phyloP scores from a whole-genome alignment of 2,888 invertebrate genomes.

The Aspidiotus rigidus region DNA sequence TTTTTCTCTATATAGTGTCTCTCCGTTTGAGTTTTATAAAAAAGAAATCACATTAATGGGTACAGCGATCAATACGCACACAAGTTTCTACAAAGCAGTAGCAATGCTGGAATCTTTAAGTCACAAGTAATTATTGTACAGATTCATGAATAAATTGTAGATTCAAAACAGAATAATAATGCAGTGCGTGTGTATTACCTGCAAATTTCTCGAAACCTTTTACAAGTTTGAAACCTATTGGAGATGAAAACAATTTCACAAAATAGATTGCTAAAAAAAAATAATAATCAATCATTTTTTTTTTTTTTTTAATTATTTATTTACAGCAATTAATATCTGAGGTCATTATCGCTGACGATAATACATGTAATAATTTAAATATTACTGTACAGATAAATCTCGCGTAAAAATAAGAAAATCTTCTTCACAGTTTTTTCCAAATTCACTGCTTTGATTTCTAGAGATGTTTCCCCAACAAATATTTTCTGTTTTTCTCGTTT shows the following conservation, averaged over 20 bases:
- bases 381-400: too few species aligned
- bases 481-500: too few species aligned
- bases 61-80: conserved; percentile 56
- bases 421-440: too few species aligned
- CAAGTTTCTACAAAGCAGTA: conserved; percentile 55
- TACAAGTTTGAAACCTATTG: not conserved
- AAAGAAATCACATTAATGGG: conserved; percentile 58
- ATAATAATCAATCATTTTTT: too few species aligned
- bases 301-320: too few species aligned
- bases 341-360: too few species aligned
- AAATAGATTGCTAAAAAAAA: not conserved
- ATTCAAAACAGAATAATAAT: not conserved
- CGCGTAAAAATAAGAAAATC: too few species aligned
- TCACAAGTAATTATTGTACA: conserved; percentile 44
- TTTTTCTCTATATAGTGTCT: conserved; percentile 44
- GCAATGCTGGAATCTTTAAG: conserved; percentile 56
- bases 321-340: too few species aligned
- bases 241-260: not conserved
- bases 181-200: not conserved
- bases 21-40: conserved; percentile 53
- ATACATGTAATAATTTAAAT: too few species aligned
- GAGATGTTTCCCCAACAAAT: too few species aligned
- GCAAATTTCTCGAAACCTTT: not conserved
- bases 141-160: not conserved
- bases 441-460: too few species aligned